phyloP scores from a whole-genome alignment of 2,888 invertebrate species.

The Trissolcus japonicus region DNA sequence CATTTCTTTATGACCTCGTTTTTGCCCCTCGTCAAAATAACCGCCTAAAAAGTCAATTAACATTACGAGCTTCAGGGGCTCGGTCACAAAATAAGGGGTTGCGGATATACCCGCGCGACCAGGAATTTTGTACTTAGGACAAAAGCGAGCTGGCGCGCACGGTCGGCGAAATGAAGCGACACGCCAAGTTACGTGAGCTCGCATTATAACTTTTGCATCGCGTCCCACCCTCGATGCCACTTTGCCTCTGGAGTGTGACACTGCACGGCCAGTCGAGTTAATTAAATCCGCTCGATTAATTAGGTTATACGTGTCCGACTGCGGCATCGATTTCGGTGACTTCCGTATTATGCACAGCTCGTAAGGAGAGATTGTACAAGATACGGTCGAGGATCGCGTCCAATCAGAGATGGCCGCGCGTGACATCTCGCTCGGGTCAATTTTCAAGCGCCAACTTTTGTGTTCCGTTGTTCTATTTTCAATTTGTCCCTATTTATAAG shows the following conservation, averaged over 20 bases:
- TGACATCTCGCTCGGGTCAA: conserved; percentile 11
- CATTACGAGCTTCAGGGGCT: conserved; percentile 64
- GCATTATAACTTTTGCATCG: conserved; percentile 65
- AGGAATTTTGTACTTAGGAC: conserved; percentile 50
- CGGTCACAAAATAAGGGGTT: conserved; percentile 53
- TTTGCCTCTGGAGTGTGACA: conserved; percentile 13
- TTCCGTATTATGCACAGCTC: conserved; percentile 42
- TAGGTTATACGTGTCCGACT: conserved; percentile 67
- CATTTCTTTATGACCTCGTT: conserved; percentile 30
- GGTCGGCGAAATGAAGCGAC: conserved; percentile 59
- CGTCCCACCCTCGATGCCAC: conserved; percentile 10
- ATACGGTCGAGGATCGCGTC: conserved; percentile 30
- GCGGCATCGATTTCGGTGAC: conserved; percentile 47
- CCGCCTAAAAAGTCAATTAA: conserved; percentile 67
- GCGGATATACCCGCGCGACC: conserved; percentile 43
- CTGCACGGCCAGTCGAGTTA: conserved; percentile 61
- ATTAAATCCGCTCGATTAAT: conserved; percentile 72
- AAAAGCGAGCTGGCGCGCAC: conserved; percentile 15
- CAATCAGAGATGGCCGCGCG: conserved; percentile 31
- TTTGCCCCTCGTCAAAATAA: conserved; percentile 48
- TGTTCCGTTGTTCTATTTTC: conserved; percentile 21
- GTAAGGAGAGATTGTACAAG: conserved; percentile 45
- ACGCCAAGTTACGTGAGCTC: conserved; percentile 69
- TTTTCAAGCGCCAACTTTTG: conserved; percentile 10
- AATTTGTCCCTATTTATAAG: conserved; percentile 35